A percentile compares a stretch with the other conserved stretches of the same genome.
These are phyloP conservation scores for Drosophila grimshawi DNA, from an alignment of 1,140 invertebrate species.

Conservation along the genomic window DNA sequence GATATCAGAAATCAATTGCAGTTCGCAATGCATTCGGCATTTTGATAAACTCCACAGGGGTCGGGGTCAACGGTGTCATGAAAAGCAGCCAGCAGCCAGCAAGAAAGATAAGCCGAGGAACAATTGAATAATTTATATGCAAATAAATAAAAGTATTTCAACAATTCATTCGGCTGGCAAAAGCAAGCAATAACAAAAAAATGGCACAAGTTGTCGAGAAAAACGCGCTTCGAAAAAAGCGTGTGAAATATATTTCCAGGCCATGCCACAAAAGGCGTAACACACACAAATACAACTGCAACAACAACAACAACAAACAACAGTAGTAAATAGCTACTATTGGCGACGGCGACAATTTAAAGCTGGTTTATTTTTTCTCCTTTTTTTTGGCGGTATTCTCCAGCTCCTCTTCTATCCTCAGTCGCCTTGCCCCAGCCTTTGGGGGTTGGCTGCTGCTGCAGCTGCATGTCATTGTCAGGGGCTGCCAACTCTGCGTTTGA, in stretches of 20 bases:
- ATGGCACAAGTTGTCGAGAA: conserved; percentile 7
- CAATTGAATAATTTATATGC: conserved; percentile 82
- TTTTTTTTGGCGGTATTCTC: conserved; percentile 14
- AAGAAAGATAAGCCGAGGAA: conserved; percentile 72
- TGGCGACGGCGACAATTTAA: conserved; percentile 46
- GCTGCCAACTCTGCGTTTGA: conserved; percentile 78
- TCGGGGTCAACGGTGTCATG: neutral
- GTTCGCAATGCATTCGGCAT: conserved; percentile 66
- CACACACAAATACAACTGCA: conserved; percentile 46
- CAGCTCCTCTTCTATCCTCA: neutral
- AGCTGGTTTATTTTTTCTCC: conserved; percentile 27
- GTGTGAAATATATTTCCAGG: conserved; percentile 71
- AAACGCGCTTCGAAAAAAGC: conserved; percentile 45
- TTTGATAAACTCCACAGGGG: conserved; percentile 69
- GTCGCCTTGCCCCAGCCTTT: conserved; percentile 32
- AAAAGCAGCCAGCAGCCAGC: conserved; percentile 40
- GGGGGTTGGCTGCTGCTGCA: conserved; percentile 40
- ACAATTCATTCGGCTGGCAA: conserved; percentile 51
- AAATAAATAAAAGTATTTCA: conserved; percentile 80
- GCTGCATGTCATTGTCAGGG: conserved; percentile 78
- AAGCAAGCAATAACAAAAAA: conserved; percentile 18
- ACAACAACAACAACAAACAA: conserved; percentile 29
- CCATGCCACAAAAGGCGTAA: conserved; percentile 74
- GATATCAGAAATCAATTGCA: conserved; percentile 72
- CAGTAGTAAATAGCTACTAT: conserved; percentile 27